Evolutionary conservation across 1,140 invertebrate species (phyloP), one percentile per base, ranked within the genome.

Genomic region (Aphaenogaster ashmeadi): DNA sequence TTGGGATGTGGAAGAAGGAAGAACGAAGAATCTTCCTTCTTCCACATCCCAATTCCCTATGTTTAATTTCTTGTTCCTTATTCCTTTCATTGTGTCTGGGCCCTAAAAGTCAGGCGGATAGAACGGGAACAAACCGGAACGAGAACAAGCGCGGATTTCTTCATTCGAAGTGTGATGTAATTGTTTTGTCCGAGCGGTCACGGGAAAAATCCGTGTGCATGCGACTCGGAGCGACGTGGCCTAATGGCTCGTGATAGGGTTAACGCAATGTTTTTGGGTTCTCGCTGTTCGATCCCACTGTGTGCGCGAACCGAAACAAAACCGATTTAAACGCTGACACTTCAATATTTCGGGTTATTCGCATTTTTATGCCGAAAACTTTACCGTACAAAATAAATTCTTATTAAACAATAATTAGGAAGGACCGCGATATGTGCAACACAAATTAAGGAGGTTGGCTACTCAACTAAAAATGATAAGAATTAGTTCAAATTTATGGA

Each of bases 201-300:
- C 64, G 64, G 50, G 36, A 71, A 56, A 80, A 81, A 71, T 44
- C 27, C 33, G 13, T 27, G 9, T 47, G 67, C 66, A 5, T 54
- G 71, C 2, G n/a, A 41, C 9, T 15, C 36, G 6, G 38, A 56
- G 36, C 27, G 33, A 13, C 21, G 13, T 21, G 56, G 21, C 27
- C 27, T 27, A 52, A 58, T 74, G 38, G 44, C 44, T 15, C 33
- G 71, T 38, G 41, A 54, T 33, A 33, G 8, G 27, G 18, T 27
- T 15, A 13, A 6, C 60, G 18, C 44, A 11, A 8, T 21, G 18
- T 21, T 52, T 67, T 15, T 21, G 44, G 9, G 6, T 47, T 1
- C 33, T 15, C 21, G n/a, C n/a, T 62, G 41, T 58, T 60, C 15
- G 21, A 66, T 52, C 9, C 60, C 44, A 8, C 36, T 47, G 56